Evolutionary conservation across 2,888 invertebrate species (phyloP), one percentile per base, ranked within the genome.

Genomic region (Cerceris ruficornis): DNA sequence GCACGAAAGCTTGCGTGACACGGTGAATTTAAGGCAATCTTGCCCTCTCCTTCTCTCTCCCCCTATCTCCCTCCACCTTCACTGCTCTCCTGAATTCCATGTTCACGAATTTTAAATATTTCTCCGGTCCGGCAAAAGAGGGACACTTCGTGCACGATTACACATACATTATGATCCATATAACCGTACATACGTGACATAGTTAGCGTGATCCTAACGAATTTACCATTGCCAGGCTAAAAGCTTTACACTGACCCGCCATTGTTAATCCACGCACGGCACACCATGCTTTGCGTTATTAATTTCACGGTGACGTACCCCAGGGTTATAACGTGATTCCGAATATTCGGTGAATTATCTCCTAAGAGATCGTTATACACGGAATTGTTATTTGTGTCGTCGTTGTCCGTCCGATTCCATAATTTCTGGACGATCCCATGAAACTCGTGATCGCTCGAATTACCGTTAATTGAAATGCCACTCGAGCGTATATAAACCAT

Each of bases 161-260:
- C 28, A 28, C 28, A 28, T 28, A 28, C 4, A 28, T 28, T 28
- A 28, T 28, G 2, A 28, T 28, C 28, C 28, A 28, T 28, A 28
- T 28, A 28, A 28, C 28, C 28, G 4, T 28, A 28, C 28, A 4
- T 28, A 28, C 59, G 62, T 62, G 57, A 65, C 57, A n/a, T 54
- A 57, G 69, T 76, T 80, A 60, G 74, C 77, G 80, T 70, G 84
- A 80, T 70, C 60, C 70, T 74, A 82, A 80, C 77, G 73, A 84
- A 82, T 80, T 84, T 80, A 82, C 52, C 65, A 14, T 54, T 59
- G 64, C 57, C 14, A 49, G 39, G 41, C 75, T 82, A 80, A 77
- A 84, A 80, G 73, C 82, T 78, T 77, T 61, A 60, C 70, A 11
- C 59, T 50, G 54, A 46, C 55, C 70, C 59, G 52, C 11, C 57